Evolutionary conservation across 2,113 vertebrate genomes (phyloP).

Genomic region (Platysteira castanea): DNA sequence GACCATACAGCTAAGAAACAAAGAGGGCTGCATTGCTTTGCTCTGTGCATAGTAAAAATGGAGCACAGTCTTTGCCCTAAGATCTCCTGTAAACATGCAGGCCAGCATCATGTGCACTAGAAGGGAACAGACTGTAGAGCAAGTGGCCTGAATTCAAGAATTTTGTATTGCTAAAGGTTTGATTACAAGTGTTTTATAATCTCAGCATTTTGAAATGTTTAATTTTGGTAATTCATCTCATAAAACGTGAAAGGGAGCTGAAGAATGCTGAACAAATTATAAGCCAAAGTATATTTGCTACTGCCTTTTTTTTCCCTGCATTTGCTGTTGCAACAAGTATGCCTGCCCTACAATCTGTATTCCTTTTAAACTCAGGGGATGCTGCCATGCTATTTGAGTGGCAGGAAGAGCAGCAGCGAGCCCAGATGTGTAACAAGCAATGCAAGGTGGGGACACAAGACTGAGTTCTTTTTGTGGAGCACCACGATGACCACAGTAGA

Average conservation of each 20-base stretch:
- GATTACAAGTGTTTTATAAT: not conserved
- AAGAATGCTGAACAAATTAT: not conserved
- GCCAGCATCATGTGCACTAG: not conserved
- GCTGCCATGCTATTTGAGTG: not conserved
- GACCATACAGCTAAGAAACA: not conserved
- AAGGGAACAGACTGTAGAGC: not conserved
- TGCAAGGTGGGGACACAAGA: rapidly evolving
- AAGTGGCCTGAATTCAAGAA: not conserved
- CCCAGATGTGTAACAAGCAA: rapidly evolving
- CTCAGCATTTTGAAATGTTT: constrained; percentile 14
- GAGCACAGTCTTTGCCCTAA: not conserved
- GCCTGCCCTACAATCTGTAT: not conserved
- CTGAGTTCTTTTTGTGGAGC: not conserved
- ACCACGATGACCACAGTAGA: not conserved
- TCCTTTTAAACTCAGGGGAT: not conserved
- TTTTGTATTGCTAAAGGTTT: not conserved
- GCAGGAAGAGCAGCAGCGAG: not conserved
- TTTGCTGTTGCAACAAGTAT: not conserved
- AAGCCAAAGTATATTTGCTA: not conserved
- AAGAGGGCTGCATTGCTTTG: not conserved
- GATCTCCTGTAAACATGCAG: not conserved
- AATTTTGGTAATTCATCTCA: not conserved
- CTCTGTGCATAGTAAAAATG: not conserved
- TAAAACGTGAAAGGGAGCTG: constrained; percentile 3
- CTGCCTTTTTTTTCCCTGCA: not conserved